Evolutionary conservation across 2,113 vertebrate genomes (phyloP).

Genomic region (Corythornis madagascariensis): DNA sequence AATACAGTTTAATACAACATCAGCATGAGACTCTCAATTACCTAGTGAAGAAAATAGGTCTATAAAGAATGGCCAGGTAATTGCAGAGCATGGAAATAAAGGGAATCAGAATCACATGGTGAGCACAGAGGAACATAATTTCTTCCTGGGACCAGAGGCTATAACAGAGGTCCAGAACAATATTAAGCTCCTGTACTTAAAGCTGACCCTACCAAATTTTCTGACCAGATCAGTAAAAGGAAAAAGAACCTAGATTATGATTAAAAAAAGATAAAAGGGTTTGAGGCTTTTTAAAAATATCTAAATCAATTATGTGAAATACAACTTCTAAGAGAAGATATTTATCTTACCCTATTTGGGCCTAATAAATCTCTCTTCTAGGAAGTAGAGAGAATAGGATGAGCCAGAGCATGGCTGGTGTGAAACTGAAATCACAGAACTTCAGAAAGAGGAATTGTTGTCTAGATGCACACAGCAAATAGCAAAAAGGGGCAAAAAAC

Average conservation of each 20-base stretch:
- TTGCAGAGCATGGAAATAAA: neutral
- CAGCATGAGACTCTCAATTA: slow-evolving; percentile 26
- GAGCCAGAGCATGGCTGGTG: neutral
- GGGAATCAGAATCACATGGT: neutral
- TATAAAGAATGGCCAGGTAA: slow-evolving; percentile 16
- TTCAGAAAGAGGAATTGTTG: slow-evolving; percentile 36
- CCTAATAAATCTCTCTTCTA: slow-evolving; percentile 7
- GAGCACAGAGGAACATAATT: neutral
- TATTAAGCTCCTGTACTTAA: neutral
- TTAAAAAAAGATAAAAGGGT: neutral
- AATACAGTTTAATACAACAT: slow-evolving; percentile 5
- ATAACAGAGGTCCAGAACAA: neutral
- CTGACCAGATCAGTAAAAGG: neutral
- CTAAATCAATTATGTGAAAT: neutral
- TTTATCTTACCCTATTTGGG: neutral
- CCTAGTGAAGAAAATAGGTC: neutral
- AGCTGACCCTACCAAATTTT: neutral
- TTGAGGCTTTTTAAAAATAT: no score
- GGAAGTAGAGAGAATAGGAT: neutral
- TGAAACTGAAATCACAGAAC: slow-evolving; percentile 23
- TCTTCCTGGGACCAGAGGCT: neutral
- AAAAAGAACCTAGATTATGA: neutral
- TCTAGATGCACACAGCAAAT: neutral
- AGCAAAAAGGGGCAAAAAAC: slow-evolving; percentile 1
- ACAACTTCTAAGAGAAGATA: neutral